Evolutionary conservation across 2,797 vertebrate species (phyloP).

Genomic region (Lagocephalus sceleratus): DNA sequence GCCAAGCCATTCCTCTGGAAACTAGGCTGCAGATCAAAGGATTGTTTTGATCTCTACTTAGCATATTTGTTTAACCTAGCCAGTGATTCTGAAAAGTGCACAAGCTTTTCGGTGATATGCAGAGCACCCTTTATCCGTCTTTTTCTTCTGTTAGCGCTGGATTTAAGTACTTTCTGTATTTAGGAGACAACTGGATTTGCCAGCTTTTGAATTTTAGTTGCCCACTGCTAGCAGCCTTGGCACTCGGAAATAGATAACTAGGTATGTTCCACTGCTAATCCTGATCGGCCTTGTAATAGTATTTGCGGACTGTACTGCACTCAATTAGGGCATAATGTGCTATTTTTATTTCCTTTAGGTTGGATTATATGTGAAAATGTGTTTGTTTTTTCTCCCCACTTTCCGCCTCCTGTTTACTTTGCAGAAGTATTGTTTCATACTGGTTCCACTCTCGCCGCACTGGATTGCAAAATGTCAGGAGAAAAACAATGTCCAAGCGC

Average conservation of each 20-base stretch:
- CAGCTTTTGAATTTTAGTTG: slow-evolving; percentile 88
- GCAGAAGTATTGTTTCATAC: slow-evolving; percentile 68
- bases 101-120: slow-evolving; percentile 84
- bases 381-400: slow-evolving; percentile 58
- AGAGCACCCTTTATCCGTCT: slow-evolving; percentile 85
- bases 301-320: slow-evolving; percentile 83
- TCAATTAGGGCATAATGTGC: slow-evolving; percentile 84
- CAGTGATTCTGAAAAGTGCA: slow-evolving; percentile 87
- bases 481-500: slow-evolving; percentile 74
- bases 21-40: slow-evolving; percentile 88
- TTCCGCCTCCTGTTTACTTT: slow-evolving; percentile 63
- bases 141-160: slow-evolving; percentile 85
- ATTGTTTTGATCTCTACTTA: slow-evolving; percentile 90
- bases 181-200: slow-evolving; percentile 90
- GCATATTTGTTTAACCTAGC: slow-evolving; percentile 89
- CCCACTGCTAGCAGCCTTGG: slow-evolving; percentile 85
- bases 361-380: slow-evolving; percentile 81
- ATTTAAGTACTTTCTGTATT: slow-evolving; percentile 90
- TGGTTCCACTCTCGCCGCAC: slow-evolving; percentile 63
- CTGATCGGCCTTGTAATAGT: slow-evolving; percentile 87
- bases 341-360: slow-evolving; percentile 85
- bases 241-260: slow-evolving; percentile 86
- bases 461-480: slow-evolving; percentile 69
- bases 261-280: slow-evolving; percentile 85
- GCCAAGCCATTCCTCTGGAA: slow-evolving; percentile 82